A percentile compares a stretch with the other conserved stretches of the same genome.
These are phyloP conservation scores for Nomada fabriciana DNA, from an alignment of 2,888 invertebrate species.

Conservation along the genomic window DNA sequence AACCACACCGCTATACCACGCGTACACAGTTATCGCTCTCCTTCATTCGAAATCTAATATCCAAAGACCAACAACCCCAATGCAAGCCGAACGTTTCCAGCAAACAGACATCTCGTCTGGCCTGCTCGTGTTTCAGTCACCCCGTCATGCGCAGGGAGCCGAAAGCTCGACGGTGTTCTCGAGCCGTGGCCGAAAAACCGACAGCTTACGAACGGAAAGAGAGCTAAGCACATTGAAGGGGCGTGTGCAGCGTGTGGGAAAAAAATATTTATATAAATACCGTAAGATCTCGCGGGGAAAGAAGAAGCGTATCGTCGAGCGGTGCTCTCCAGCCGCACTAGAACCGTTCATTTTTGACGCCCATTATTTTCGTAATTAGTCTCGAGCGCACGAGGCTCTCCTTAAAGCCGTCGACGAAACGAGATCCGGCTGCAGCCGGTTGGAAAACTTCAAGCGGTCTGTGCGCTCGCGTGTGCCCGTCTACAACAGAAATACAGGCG, in stretches of 20 bases:
- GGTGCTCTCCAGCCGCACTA: slow-evolving; percentile 23
- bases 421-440: slow-evolving; percentile 44
- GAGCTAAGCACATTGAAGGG: background rate
- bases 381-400: slow-evolving; percentile 44
- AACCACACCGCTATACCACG: background rate
- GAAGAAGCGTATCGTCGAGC: slow-evolving; percentile 33
- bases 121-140: background rate
- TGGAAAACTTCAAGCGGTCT: slow-evolving; percentile 49
- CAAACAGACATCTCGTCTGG: background rate
- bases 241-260: background rate
- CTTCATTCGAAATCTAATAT: background rate
- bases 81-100: background rate
- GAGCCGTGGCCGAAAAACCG: slow-evolving; percentile 20
- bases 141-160: background rate
- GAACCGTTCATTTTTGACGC: slow-evolving; percentile 53
- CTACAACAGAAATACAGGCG: background rate
- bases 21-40: no score
- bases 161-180: background rate
- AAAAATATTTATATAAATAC: slow-evolving; percentile 27
- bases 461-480: slow-evolving; percentile 4
- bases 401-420: slow-evolving; percentile 48
- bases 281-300: slow-evolving; percentile 25
- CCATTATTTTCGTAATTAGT: slow-evolving; percentile 62
- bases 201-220: no score
- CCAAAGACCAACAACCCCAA: background rate